phyloP scores from a whole-genome alignment of 2,888 invertebrate species.

The Athalia cordata region DNA sequence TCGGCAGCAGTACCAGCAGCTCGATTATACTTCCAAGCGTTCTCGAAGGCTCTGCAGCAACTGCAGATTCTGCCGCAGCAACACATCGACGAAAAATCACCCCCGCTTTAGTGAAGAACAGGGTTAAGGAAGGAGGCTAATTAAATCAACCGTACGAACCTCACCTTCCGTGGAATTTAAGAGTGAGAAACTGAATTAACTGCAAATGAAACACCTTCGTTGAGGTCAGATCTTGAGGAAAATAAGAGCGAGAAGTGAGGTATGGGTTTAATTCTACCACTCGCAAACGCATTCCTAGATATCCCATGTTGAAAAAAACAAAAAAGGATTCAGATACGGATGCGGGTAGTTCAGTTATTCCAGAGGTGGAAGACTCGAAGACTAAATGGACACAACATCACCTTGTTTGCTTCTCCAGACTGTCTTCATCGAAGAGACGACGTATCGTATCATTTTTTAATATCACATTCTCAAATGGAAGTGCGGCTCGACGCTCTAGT shows the following conservation, averaged over 20 bases:
- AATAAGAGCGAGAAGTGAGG: neutral
- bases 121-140: slow-evolving; percentile 36
- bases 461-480: too few species aligned
- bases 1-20: too few species aligned
- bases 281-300: neutral
- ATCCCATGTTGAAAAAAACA: neutral
- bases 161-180: neutral
- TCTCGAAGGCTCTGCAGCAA: neutral
- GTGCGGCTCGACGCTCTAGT: too few species aligned
- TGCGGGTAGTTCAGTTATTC: too few species aligned
- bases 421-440: too few species aligned
- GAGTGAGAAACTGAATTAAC: slow-evolving; percentile 1
- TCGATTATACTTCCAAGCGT: neutral
- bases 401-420: too few species aligned
- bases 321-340: too few species aligned
- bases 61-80: too few species aligned
- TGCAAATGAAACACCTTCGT: neutral
- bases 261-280: neutral
- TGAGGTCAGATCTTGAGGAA: neutral
- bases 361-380: too few species aligned
- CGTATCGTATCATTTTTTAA: too few species aligned
- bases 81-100: slow-evolving; percentile 18
- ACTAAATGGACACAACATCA: too few species aligned
- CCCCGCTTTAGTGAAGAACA: neutral
- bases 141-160: slow-evolving; percentile 22